phyloP scores from a whole-genome alignment of 2,113 vertebrate genomes.

The Seriola aureovittata region DNA sequence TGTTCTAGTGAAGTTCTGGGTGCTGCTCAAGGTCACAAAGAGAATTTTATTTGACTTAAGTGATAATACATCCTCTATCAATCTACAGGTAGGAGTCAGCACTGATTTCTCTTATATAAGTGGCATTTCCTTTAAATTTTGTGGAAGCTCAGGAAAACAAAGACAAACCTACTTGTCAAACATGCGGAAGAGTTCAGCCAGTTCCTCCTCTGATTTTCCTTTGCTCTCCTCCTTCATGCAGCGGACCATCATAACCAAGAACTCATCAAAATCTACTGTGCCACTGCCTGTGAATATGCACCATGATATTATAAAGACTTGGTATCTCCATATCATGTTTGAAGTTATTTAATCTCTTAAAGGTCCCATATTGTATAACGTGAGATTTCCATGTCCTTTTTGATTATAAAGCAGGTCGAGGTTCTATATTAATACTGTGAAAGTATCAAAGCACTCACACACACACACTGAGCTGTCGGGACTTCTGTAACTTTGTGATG shows the following conservation, averaged over 20 bases:
- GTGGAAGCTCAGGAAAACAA: background rate
- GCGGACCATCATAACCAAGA: constrained; percentile 89
- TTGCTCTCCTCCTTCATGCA: constrained; percentile 89
- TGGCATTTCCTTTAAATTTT: background rate
- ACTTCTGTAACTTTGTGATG: too few relatives aligned
- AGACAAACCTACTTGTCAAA: constrained; percentile 84
- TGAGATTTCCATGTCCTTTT: too few relatives aligned
- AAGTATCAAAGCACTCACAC: too few relatives aligned
- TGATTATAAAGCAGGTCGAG: too few relatives aligned
- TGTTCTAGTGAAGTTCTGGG: background rate
- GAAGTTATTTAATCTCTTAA: background rate
- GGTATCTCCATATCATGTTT: background rate
- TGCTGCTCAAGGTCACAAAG: background rate
- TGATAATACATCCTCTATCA: background rate
- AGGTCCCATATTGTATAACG: too few relatives aligned
- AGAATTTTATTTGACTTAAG: background rate
- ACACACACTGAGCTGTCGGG: too few relatives aligned
- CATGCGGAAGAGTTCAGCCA: constrained; percentile 88
- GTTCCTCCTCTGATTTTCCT: constrained; percentile 88
- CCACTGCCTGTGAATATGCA: constrained; percentile 81
- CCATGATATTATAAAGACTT: background rate
- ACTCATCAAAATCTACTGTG: constrained; percentile 88
- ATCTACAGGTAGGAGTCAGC: background rate
- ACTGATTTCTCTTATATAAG: background rate
- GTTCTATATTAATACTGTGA: too few relatives aligned